These are phyloP conservation scores for Pemphredon lugubris DNA, from an alignment of 2,888 invertebrate species.

Conservation along the genomic window DNA sequence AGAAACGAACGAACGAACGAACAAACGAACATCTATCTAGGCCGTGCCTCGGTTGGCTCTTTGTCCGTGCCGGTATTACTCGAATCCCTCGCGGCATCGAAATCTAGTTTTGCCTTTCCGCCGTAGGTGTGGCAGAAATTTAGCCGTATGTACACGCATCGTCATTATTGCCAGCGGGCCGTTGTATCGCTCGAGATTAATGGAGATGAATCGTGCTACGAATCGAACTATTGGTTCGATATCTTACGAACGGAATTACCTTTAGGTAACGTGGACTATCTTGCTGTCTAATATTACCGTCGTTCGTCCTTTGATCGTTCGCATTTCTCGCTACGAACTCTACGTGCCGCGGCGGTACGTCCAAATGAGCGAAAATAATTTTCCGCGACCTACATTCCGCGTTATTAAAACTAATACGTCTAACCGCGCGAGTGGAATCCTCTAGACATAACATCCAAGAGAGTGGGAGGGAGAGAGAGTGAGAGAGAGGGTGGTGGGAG, in stretches of 20 bases:
- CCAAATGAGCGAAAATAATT: neutral
- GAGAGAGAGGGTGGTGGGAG: too few species aligned
- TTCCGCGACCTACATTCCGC: neutral
- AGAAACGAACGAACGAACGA: constrained; percentile 43
- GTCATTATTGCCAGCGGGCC: constrained; percentile 8
- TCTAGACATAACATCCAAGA: constrained; percentile 46
- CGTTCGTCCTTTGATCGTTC: too few species aligned
- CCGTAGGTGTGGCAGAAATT: constrained; percentile 14
- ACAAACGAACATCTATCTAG: constrained; percentile 49
- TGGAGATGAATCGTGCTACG: constrained; percentile 6
- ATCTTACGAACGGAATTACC: too few species aligned
- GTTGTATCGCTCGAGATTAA: constrained; percentile 11
- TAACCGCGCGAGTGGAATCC: constrained; percentile 22
- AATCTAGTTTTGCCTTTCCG: constrained; percentile 35
- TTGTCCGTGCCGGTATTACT: constrained; percentile 40
- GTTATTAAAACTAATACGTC: constrained; percentile 52
- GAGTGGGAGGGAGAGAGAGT: too few species aligned
- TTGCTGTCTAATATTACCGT: too few species aligned
- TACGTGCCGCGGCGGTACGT: neutral
- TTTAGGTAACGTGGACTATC: too few species aligned
- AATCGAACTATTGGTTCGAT: too few species aligned
- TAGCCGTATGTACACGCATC: constrained; percentile 20
- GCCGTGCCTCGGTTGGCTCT: constrained; percentile 36
- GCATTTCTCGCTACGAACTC: too few species aligned
- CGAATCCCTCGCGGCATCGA: constrained; percentile 41